Base-by-base conservation (phyloP, 1,140 invertebrate genomes). In the Dolichoris vasculosae region DNA sequence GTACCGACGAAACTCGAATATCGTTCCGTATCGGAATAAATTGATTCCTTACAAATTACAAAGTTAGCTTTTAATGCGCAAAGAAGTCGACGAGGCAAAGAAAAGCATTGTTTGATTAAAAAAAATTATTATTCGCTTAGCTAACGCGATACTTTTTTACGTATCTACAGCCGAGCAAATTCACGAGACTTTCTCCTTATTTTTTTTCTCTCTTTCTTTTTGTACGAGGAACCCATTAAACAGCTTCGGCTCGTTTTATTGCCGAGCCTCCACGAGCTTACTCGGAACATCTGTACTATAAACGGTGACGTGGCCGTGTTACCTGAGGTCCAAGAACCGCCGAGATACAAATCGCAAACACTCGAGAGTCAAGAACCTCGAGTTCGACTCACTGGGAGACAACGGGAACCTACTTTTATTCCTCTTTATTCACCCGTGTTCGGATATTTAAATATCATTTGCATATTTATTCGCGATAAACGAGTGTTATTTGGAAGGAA, bases 91-190 rank as follows among this genome's bases (percentile, higher is more conserved):
- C 0, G 43, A 73, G 38, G 7, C 23, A 73, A 73, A 73, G 69
- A 43, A 69, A 73, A 73, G 38, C 69, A 73, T 73, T 73, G 69
- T 73, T 73, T 73, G 69, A 73, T 73, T 43, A 73, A 73, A 73
- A 73, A 73, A 8, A 43, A 38, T n/a, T 17, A 38, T n/a, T 17
- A n/a, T n/a, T 26, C 26, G 0, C 17, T 43, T 9, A 23, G 15
- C n/a, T 15, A 69, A 20, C 15, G n/a, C 67, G 35, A 69, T 38
- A 64, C 59, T n/a, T 2, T n/a, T n/a, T 63, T n/a, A 11, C 59
- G 17, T 63, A n/a, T 63, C 59, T 30, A 30, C 4, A 30, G 23
- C 26, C 59, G 59, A 63, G 23, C 11, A n/a, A n/a, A 23, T 23
- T n/a, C 59, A 63, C 59, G 26, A 63, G 59, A 63, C n/a, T 63